These are phyloP conservation scores for Eulemur albifrons DNA, from an alignment of 2,797 vertebrate genomes.

Conservation along the genomic window DNA sequence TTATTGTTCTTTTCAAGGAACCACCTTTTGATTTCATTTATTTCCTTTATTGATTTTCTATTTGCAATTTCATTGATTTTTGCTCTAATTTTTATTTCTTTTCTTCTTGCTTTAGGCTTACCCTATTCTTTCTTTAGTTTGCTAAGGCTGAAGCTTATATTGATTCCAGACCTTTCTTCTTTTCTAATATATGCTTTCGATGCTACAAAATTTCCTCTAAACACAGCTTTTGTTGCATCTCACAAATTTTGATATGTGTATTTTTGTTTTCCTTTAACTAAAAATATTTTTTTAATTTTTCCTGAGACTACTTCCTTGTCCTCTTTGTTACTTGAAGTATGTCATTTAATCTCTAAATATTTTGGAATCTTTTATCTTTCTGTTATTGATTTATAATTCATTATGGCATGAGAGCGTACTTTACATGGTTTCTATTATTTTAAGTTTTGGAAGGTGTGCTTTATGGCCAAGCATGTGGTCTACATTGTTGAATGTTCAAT, in stretches of 20 bases:
- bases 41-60: background rate
- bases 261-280: background rate
- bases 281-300: background rate
- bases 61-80: background rate
- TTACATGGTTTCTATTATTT: background rate
- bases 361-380: background rate
- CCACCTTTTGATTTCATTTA: background rate
- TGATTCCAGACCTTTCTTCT: background rate
- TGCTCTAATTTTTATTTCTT: background rate
- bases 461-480: background rate
- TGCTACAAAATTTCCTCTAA: background rate
- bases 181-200: background rate
- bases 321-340: background rate
- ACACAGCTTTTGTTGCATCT: background rate
- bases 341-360: background rate
- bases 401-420: background rate
- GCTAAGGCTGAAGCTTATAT: background rate
- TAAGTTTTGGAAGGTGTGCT: background rate
- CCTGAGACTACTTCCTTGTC: background rate
- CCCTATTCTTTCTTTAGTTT: background rate
- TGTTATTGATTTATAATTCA: background rate
- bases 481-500: background rate
- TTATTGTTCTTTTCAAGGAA: background rate
- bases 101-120: background rate
- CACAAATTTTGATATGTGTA: background rate